Evolutionary conservation across 2,797 vertebrate genomes (phyloP), one percentile per base, ranked within the genome.

Genomic region (Spatula clypeata): DNA sequence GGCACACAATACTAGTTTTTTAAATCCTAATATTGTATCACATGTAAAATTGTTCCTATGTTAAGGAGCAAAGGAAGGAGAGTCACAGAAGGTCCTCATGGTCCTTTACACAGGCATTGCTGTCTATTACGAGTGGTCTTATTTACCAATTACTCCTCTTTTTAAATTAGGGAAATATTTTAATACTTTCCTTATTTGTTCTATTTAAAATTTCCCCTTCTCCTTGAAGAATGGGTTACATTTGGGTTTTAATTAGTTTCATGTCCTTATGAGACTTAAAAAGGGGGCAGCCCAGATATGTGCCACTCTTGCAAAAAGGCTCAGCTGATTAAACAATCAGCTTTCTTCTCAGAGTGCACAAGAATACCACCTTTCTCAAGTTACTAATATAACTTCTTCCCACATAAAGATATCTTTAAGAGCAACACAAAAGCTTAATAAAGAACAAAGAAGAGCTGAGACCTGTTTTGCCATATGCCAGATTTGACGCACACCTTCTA

Each of bases 171-270:
- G 88, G 24, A 76, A 91, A 24, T 45, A 62, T 61, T 65, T 7
- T 45, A 91, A 88, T 4, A 66, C 17, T 53, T 79, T 73, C 40
- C 45, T 47, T 84, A 69, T 47, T 64, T 1, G 8, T 55, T 84
- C 88, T 66, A 93, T 76, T 86, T 75, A 53, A 84, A 93, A 62
- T 61, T 60, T 79, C 42, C 66, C 36, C 90, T 62, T 84, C 66
- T 62, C 67, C 93, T 94, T 9, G 0, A 88, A 84, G 40, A 88
- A 76, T 34, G 66, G 62, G 70, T 84, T 75, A 90, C 42, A 86
- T 86, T 66, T 32, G 55, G 62, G 36, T 92, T 88, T 77, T 90
- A 96, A 96, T 47, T 95, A 71, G 67, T 69, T 94, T 58, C 38
- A 18, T 23, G 26, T 27, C 47, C 93, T 88, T 64, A 32, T 26